Percentiles rank a stretch among this genome's conserved stretches.
Evolutionary conservation across 1,140 invertebrate genomes (phyloP).

Genomic region (Anadara kagoshimensis): DNA sequence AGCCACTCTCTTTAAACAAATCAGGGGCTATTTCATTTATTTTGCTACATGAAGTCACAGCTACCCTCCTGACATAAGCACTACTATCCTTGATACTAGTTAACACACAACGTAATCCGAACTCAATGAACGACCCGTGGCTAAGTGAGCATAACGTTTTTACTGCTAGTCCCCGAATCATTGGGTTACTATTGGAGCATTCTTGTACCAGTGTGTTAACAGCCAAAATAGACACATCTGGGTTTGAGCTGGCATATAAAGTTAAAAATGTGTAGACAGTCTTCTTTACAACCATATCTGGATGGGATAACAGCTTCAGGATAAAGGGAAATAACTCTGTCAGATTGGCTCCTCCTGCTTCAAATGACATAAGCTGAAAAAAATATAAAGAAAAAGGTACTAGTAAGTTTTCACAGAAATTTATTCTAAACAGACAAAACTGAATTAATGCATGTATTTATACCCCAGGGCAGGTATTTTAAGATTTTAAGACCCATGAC

Average conservation of each 20-base stretch:
- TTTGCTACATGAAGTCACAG: slow-evolving; percentile 47
- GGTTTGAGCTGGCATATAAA: slow-evolving; percentile 38
- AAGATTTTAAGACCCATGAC: no score
- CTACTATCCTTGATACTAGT: slow-evolving; percentile 51
- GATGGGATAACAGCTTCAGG: slow-evolving; percentile 57
- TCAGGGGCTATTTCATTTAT: slow-evolving; percentile 35
- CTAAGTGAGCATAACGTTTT: slow-evolving; percentile 55
- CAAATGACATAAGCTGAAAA: slow-evolving; percentile 29
- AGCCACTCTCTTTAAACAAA: slow-evolving; percentile 40
- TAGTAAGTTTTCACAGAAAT: no score
- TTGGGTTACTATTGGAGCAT: slow-evolving; percentile 57
- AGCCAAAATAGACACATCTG: slow-evolving; percentile 53
- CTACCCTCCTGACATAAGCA: slow-evolving; percentile 55
- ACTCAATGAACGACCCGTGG: slow-evolving; percentile 50
- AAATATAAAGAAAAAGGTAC: neutral
- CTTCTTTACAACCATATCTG: slow-evolving; percentile 60
- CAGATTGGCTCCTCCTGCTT: slow-evolving; percentile 37
- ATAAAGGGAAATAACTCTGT: slow-evolving; percentile 43
- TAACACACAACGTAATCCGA: slow-evolving; percentile 41
- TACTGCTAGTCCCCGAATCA: slow-evolving; percentile 57
- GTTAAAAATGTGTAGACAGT: slow-evolving; percentile 49
- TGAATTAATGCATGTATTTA: no score
- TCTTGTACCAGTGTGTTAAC: slow-evolving; percentile 62
- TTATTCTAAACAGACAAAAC: no score
- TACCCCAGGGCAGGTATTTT: no score